These are phyloP conservation scores for Paracentrotus lividus DNA, from an alignment of 53 echinoderm and acorn worm species.

Conservation along the genomic window DNA sequence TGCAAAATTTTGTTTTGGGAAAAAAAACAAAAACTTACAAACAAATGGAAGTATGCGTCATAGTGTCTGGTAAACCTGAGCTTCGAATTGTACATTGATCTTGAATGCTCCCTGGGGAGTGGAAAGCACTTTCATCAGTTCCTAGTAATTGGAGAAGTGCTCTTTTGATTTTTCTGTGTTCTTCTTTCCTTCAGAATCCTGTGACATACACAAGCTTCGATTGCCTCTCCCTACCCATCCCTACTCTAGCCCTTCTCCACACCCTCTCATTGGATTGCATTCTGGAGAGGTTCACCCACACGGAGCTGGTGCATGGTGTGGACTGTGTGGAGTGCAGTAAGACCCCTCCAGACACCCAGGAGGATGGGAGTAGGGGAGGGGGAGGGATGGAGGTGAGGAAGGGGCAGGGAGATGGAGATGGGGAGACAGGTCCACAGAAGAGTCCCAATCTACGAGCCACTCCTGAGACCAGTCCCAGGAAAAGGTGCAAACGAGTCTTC, in stretches of 20 bases:
- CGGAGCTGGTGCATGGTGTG: conserved; percentile 91
- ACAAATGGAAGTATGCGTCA: too few species aligned
- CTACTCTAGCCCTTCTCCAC: conserved; percentile 76
- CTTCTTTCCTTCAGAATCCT: conserved; percentile 77
- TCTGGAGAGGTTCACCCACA: conserved; percentile 80
- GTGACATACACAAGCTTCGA: conserved; percentile 95
- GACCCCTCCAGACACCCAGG: conserved; percentile 14
- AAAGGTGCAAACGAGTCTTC: conserved; percentile 70
- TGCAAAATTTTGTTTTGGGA: too few species aligned
- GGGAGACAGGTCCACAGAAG: background rate
- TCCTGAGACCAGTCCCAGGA: background rate
- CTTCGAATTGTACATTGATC: too few species aligned
- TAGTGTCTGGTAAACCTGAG: too few species aligned
- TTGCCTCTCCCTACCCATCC: conserved; percentile 86
- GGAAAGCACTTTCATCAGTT: too few species aligned
- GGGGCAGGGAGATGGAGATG: conserved; percentile 26
- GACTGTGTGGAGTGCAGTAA: conserved; percentile 89
- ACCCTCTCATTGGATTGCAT: conserved; percentile 84
- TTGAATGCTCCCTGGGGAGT: too few species aligned
- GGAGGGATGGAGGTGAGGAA: conserved; percentile 19
- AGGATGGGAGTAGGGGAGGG: background rate
- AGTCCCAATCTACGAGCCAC: background rate
- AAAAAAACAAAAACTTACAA: too few species aligned
- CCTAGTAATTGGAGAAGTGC: too few species aligned
- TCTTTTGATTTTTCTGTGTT: background rate